Evolutionary conservation across 2,797 vertebrate genomes (phyloP).

Genomic region (Etheostoma perlongum): DNA sequence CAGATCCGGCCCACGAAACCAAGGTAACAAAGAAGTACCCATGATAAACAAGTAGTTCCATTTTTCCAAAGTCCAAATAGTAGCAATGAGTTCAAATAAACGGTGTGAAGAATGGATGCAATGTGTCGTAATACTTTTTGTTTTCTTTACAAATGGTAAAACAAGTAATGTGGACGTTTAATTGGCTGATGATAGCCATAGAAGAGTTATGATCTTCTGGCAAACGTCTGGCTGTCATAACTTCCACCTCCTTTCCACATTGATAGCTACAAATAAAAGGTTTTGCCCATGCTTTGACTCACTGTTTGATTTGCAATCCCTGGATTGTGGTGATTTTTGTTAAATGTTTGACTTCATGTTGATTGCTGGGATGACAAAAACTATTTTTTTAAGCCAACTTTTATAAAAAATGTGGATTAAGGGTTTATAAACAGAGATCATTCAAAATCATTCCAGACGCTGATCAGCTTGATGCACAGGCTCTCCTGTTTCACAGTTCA

Average conservation of each 20-base stretch:
- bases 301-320: slow-evolving; percentile 18
- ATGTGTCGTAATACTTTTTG: background rate
- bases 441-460: slow-evolving; percentile 8
- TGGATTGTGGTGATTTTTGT: slow-evolving; percentile 2
- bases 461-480: slow-evolving; percentile 5
- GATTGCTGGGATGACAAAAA: slow-evolving; percentile 12
- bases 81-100: background rate
- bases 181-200: slow-evolving; percentile 6
- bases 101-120: background rate
- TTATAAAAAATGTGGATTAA: slow-evolving; percentile 10
- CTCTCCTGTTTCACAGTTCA: slow-evolving; percentile 27
- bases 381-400: slow-evolving; percentile 10
- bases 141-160: background rate
- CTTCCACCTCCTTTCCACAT: background rate
- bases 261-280: slow-evolving; percentile 13
- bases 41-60: background rate
- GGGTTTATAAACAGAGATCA: slow-evolving; percentile 34
- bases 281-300: background rate
- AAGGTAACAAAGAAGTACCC: background rate
- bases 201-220: slow-evolving; percentile 8
- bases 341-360: background rate
- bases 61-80: too few relatives aligned
- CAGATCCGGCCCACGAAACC: background rate
- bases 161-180: background rate
- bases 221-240: slow-evolving; percentile 14